These are phyloP conservation scores for Lamproptera curius DNA, from an alignment of 2,888 invertebrate species.

Conservation along the genomic window DNA sequence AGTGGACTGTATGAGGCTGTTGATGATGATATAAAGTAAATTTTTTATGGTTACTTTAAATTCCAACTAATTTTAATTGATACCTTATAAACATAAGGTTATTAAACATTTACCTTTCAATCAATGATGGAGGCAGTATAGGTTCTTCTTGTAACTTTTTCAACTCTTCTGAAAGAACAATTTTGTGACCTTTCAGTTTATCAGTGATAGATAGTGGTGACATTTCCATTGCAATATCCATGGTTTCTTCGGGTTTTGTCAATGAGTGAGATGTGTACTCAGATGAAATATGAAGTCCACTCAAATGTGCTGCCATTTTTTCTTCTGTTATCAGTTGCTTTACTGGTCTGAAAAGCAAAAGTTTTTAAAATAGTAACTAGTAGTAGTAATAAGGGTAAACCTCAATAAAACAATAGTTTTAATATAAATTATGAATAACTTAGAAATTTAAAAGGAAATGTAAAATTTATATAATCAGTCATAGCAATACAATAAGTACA, in stretches of 20 bases:
- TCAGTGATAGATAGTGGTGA: constrained; percentile 34
- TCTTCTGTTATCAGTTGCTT: constrained; percentile 91
- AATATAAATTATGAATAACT: too few relatives aligned
- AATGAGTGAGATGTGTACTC: constrained; percentile 57
- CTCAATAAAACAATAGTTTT: too few relatives aligned
- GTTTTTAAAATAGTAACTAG: too few relatives aligned
- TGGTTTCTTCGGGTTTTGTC: constrained; percentile 38
- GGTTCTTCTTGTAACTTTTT: constrained; percentile 81
- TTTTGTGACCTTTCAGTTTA: constrained; percentile 71
- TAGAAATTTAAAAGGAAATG: too few relatives aligned
- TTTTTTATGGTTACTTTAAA: too few relatives aligned
- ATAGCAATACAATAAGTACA: too few relatives aligned
- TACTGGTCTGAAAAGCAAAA: constrained; percentile 66
- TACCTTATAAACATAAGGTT: too few relatives aligned
- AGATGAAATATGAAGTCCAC: constrained; percentile 84
- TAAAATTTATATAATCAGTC: too few relatives aligned
- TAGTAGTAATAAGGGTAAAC: too few relatives aligned
- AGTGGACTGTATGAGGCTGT: too few relatives aligned
- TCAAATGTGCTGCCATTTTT: constrained; percentile 89
- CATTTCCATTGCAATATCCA: constrained; percentile 59
- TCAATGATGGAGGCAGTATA: constrained; percentile 81
- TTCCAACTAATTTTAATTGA: too few relatives aligned
- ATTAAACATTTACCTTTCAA: constrained; percentile 66
- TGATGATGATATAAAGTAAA: too few relatives aligned
- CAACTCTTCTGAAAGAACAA: constrained; percentile 84